Evolutionary conservation across 2,888 invertebrate genomes (phyloP).

Genomic region (Cryptus armator): DNA sequence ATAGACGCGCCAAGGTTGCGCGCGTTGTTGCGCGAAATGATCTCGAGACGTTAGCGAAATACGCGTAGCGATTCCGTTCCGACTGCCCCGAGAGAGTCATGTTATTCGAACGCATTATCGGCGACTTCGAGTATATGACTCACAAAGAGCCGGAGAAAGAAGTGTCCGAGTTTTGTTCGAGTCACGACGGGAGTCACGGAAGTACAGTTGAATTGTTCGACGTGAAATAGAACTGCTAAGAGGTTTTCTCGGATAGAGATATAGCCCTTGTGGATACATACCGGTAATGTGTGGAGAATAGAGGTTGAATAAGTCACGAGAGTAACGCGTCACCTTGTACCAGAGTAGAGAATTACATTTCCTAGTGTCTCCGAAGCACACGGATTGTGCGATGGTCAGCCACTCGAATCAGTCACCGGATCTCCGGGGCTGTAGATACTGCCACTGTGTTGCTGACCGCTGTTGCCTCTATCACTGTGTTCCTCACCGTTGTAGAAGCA

Average conservation of each 20-base stretch:
- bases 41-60: slow-evolving; percentile 6
- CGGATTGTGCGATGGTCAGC: slow-evolving; percentile 62
- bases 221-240: slow-evolving; percentile 20
- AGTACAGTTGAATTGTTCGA: slow-evolving; percentile 19
- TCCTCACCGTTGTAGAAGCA: neutral
- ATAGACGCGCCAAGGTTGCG: neutral
- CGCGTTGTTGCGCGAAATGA: neutral
- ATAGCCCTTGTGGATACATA: neutral
- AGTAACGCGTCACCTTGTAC: slow-evolving; percentile 59
- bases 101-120: slow-evolving; percentile 47
- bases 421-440: slow-evolving; percentile 62
- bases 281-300: slow-evolving; percentile 20
- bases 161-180: slow-evolving; percentile 36
- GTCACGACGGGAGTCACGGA: slow-evolving; percentile 35
- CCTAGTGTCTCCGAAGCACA: slow-evolving; percentile 54
- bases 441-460: slow-evolving; percentile 21
- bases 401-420: slow-evolving; percentile 68
- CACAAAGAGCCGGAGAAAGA: slow-evolving; percentile 26
- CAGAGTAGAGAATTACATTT: slow-evolving; percentile 63
- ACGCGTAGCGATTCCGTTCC: slow-evolving; percentile 3
- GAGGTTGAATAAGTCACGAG: slow-evolving; percentile 43
- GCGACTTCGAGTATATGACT: slow-evolving; percentile 38
- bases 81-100: neutral
- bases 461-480: neutral
- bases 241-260: neutral